Percentiles rank a stretch among this genome's conserved stretches.
Evolutionary conservation across 2,113 vertebrate genomes (phyloP).

Genomic region (Saccopteryx leptura): DNA sequence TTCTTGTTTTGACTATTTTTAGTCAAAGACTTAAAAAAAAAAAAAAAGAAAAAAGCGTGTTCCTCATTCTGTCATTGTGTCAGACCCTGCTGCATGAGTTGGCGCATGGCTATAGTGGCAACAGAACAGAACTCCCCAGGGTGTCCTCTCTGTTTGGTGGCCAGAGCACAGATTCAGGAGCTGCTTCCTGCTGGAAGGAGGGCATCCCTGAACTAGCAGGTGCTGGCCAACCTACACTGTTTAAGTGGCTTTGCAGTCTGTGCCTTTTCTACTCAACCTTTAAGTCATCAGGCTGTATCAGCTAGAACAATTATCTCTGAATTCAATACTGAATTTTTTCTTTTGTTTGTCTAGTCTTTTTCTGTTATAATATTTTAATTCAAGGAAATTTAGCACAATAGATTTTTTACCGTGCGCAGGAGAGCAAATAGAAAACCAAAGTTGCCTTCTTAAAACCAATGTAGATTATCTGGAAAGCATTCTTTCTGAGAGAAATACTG

Average conservation of each 20-base stretch:
- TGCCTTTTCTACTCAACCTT: not conserved
- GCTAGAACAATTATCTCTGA: not conserved
- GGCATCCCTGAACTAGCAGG: not conserved
- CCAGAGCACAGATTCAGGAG: not conserved
- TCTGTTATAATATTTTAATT: constrained; percentile 21
- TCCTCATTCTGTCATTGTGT: not conserved
- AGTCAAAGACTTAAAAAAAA: not conserved
- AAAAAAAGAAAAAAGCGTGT: not conserved
- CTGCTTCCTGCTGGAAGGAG: not conserved
- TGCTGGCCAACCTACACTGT: not conserved
- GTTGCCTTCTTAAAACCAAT: not conserved
- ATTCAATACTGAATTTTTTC: not conserved
- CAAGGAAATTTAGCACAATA: not conserved
- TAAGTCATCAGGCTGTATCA: not conserved
- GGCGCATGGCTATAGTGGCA: not conserved
- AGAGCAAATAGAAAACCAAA: not conserved
- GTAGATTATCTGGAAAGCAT: not conserved
- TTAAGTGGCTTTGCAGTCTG: not conserved
- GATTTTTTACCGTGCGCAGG: not conserved
- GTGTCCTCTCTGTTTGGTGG: rapidly evolving
- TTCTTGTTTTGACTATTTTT: not conserved
- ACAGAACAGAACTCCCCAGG: no score
- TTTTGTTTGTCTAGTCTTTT: constrained; percentile 12
- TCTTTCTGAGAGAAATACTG: not conserved
- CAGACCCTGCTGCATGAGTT: not conserved